phyloP scores from a whole-genome alignment of 1,140 invertebrate species.

The Cepaea nemoralis region DNA sequence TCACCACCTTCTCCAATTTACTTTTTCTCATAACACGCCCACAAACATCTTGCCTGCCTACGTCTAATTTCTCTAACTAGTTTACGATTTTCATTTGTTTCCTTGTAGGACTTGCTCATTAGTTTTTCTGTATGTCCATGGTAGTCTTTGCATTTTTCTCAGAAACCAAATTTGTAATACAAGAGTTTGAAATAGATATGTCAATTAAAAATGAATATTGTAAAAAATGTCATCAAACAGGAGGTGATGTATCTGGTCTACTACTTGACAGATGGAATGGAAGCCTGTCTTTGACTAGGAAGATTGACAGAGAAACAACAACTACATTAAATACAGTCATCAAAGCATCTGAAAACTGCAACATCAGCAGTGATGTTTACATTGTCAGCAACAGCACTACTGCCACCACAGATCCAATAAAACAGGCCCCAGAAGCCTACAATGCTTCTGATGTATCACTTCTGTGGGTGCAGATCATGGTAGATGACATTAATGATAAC shows the following conservation, averaged over 20 bases:
- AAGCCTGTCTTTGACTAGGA: conserved; percentile 1
- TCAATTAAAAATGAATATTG: no score
- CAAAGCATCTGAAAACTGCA: conserved; percentile 17
- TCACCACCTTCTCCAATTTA: no score
- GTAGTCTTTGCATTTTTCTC: no score
- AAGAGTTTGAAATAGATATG: no score
- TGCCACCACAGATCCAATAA: background rate
- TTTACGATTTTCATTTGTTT: no score
- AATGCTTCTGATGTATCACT: conserved; percentile 16
- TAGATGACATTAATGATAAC: conserved; percentile 34
- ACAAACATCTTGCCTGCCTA: no score
- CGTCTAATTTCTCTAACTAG: no score
- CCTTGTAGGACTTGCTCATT: no score
- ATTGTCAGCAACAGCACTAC: background rate
- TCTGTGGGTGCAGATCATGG: conserved; percentile 17
- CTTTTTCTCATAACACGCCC: no score
- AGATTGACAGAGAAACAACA: conserved; percentile 28
- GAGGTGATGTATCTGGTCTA: background rate
- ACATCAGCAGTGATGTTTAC: background rate
- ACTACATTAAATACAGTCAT: background rate
- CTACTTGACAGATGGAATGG: conserved; percentile 2
- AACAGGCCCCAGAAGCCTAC: background rate
- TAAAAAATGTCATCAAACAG: no score
- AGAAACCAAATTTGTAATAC: no score
- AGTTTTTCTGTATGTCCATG: no score